These are phyloP conservation scores for Leucophenga varia DNA, from an alignment of 1,140 invertebrate species.

Conservation along the genomic window DNA sequence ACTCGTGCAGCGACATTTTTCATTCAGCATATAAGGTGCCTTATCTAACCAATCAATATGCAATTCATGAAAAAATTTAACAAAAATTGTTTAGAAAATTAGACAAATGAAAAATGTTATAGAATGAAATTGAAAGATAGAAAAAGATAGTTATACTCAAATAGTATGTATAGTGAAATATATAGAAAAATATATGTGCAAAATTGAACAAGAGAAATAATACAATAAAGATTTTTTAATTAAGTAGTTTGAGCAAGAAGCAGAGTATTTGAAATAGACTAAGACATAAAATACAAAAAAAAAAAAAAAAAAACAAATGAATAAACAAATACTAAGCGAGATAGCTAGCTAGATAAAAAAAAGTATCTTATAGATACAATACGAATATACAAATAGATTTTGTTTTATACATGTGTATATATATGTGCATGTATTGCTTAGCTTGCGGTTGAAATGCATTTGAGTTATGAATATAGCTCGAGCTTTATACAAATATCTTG, in stretches of 20 bases:
- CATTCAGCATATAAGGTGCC: too few species aligned
- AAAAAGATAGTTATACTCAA: too few species aligned
- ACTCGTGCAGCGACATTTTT: too few species aligned
- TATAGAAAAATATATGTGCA: too few species aligned
- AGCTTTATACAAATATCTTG: slow-evolving; percentile 33
- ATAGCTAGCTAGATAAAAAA: slow-evolving; percentile 21
- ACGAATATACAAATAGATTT: slow-evolving; percentile 9
- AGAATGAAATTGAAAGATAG: too few species aligned
- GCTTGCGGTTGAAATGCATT: slow-evolving; percentile 48
- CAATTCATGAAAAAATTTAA: slow-evolving; percentile 51
- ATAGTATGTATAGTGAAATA: too few species aligned
- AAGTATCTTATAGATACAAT: too few species aligned
- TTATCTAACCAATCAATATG: slow-evolving; percentile 52
- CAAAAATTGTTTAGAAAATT: slow-evolving; percentile 48
- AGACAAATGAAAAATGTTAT: too few species aligned
- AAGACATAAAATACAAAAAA: too few species aligned
- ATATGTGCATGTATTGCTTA: background rate
- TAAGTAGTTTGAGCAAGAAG: slow-evolving; percentile 38
- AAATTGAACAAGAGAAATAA: slow-evolving; percentile 15
- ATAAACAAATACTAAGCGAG: slow-evolving; percentile 16
- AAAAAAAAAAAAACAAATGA: too few species aligned
- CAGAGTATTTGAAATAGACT: too few species aligned
- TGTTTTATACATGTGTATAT: too few species aligned
- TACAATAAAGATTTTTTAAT: slow-evolving; percentile 45
- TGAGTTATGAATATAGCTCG: slow-evolving; percentile 45